Evolutionary conservation across 2,113 vertebrate genomes (phyloP).

Genomic region (Lamprotornis superbus): DNA sequence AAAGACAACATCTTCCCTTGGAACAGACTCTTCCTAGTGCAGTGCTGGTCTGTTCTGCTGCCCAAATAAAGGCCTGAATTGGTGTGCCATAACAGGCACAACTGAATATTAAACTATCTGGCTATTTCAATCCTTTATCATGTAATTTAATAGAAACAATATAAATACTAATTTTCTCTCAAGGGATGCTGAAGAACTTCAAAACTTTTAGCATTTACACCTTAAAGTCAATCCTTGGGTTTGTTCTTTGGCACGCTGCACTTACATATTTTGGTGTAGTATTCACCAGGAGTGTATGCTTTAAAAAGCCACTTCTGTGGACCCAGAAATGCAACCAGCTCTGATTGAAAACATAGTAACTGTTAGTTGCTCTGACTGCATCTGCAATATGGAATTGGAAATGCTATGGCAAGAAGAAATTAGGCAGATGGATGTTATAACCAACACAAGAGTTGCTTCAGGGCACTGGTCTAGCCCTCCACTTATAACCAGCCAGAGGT

Average conservation of each 20-base stretch:
- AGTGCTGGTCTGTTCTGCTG: neutral
- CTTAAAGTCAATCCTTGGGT: neutral
- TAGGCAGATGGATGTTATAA: neutral
- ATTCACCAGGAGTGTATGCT: neutral
- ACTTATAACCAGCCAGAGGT: neutral
- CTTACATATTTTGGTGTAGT: neutral
- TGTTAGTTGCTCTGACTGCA: neutral
- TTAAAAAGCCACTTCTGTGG: neutral
- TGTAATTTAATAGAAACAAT: neutral
- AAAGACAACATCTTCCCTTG: neutral
- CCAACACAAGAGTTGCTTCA: rapidly evolving
- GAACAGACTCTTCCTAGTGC: neutral
- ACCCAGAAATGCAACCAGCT: neutral
- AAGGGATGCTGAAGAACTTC: neutral
- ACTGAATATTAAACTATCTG: neutral
- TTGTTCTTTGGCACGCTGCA: rapidly evolving
- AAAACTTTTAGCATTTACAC: neutral
- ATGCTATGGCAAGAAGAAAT: neutral
- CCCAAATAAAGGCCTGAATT: neutral
- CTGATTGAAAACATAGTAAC: neutral
- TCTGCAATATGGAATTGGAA: neutral
- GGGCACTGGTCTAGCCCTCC: neutral
- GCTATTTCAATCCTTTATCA: neutral
- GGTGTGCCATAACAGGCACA: neutral
- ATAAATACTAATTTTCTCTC: neutral